Evolutionary conservation across 1,140 invertebrate species (phyloP).

Genomic region (Zophobas morio): DNA sequence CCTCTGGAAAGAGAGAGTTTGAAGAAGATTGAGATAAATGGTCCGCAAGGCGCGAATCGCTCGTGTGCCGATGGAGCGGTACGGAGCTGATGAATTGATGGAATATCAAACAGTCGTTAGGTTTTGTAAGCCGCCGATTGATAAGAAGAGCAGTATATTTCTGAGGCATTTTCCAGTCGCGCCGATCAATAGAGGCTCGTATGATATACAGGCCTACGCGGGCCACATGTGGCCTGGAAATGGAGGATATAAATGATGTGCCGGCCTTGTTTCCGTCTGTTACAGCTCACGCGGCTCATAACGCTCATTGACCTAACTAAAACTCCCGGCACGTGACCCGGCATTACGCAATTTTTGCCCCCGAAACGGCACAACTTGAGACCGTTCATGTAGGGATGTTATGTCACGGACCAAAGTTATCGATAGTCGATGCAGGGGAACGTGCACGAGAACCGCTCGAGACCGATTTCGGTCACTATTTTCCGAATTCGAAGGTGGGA

Average conservation of each 20-base stretch:
- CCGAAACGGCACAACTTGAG: not conserved
- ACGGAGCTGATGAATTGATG: constrained; percentile 48
- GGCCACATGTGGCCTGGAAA: constrained; percentile 54
- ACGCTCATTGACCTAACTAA: constrained; percentile 53
- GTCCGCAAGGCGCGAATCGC: constrained; percentile 25
- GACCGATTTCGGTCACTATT: constrained; percentile 26
- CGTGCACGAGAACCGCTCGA: constrained; percentile 17
- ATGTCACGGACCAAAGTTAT: constrained; percentile 7
- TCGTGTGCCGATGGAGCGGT: constrained; percentile 35
- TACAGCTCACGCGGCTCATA: constrained; percentile 54
- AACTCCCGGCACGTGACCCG: constrained; percentile 9
- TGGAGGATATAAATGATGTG: constrained; percentile 56
- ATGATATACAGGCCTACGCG: constrained; percentile 50
- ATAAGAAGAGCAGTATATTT: constrained; percentile 17
- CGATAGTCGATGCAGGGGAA: constrained; percentile 11
- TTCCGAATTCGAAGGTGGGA: not conserved
- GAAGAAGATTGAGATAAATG: constrained; percentile 48
- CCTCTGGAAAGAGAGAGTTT: constrained; percentile 43
- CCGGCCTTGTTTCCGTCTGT: constrained; percentile 54
- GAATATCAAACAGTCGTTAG: constrained; percentile 51
- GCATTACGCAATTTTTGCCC: constrained; percentile 16
- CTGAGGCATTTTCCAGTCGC: constrained; percentile 1
- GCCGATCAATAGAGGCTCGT: constrained; percentile 39
- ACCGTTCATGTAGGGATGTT: constrained; percentile 1
- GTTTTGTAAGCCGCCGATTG: constrained; percentile 7